These are phyloP conservation scores for Pentamera pediparva DNA, from an alignment of 53 echinoderm and acorn worm species.

Conservation along the genomic window DNA sequence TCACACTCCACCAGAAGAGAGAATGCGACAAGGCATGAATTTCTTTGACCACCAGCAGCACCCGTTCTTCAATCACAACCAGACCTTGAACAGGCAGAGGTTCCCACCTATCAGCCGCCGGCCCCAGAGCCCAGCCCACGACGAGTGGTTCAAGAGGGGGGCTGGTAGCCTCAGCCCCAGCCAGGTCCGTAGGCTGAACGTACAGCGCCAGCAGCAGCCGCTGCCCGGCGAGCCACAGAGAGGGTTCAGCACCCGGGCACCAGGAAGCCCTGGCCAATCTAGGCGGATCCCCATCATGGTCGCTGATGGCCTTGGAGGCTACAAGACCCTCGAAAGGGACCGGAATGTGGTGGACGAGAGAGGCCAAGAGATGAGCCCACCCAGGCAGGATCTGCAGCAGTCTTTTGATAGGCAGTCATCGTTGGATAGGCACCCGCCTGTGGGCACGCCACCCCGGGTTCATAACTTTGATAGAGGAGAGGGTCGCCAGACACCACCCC, in stretches of 20 bases:
- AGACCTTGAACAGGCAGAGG: slow-evolving; percentile 18
- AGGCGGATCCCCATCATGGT: slow-evolving; percentile 26
- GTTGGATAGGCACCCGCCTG: background rate
- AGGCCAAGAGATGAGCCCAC: background rate
- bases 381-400: background rate
- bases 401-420: background rate
- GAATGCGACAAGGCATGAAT: slow-evolving; percentile 20
- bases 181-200: slow-evolving; percentile 4
- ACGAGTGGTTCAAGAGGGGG: slow-evolving; percentile 4
- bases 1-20: slow-evolving; percentile 17
- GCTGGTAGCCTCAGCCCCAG: background rate
- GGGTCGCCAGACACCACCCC: background rate
- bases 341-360: background rate
- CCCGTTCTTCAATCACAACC: slow-evolving; percentile 18
- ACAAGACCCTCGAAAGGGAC: slow-evolving; percentile 13
- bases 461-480: slow-evolving; percentile 7
- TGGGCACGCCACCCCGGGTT: background rate
- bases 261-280: slow-evolving; percentile 17
- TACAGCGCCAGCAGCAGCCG: background rate
- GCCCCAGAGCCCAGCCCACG: background rate
- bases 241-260: background rate
- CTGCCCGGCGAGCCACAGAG: background rate
- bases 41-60: background rate
- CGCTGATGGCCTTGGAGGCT: slow-evolving; percentile 29
- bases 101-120: slow-evolving; percentile 16